Evolutionary conservation across 2,797 vertebrate species (phyloP).

Genomic region (Myoxocephalus aenaeus): DNA sequence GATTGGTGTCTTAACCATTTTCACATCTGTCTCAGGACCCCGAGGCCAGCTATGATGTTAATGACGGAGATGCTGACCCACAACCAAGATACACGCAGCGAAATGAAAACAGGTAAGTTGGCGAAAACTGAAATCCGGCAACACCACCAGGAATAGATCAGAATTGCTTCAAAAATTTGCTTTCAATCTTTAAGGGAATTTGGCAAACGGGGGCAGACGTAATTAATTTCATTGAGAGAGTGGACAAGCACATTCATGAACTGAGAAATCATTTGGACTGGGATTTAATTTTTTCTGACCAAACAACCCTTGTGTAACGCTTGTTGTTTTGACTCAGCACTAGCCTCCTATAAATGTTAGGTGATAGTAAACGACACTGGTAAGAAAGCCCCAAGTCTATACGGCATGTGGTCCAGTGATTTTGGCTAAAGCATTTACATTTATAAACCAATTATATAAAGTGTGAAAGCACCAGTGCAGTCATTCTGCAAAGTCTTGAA

Average conservation of each 20-base stretch:
- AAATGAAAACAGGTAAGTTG: constrained; percentile 94
- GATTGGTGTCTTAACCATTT: constrained; percentile 5
- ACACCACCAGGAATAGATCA: not conserved
- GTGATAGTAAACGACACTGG: constrained; percentile 25
- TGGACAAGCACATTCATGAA: not conserved
- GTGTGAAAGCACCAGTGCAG: constrained; percentile 49
- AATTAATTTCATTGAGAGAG: not conserved
- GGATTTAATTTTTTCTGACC: not conserved
- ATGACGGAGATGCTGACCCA: constrained; percentile 95
- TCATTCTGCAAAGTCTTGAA: constrained; percentile 47
- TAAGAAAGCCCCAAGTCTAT: constrained; percentile 5
- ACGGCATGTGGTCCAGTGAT: constrained; percentile 17
- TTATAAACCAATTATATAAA: constrained; percentile 54
- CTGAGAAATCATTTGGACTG: constrained; percentile 5
- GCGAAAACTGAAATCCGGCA: constrained; percentile 14
- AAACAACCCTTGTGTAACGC: not conserved
- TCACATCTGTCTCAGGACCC: constrained; percentile 86
- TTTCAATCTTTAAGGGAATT: constrained; percentile 22
- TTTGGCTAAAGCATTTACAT: constrained; percentile 40
- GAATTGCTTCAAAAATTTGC: constrained; percentile 22
- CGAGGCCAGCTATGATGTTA: constrained; percentile 96
- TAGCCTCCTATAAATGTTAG: constrained; percentile 6
- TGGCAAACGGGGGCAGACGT: not conserved
- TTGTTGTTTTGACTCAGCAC: constrained; percentile 11
- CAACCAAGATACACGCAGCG: constrained; percentile 98